phyloP scores from a whole-genome alignment of 2,888 invertebrate species.

The Tryphoninae sp. region DNA sequence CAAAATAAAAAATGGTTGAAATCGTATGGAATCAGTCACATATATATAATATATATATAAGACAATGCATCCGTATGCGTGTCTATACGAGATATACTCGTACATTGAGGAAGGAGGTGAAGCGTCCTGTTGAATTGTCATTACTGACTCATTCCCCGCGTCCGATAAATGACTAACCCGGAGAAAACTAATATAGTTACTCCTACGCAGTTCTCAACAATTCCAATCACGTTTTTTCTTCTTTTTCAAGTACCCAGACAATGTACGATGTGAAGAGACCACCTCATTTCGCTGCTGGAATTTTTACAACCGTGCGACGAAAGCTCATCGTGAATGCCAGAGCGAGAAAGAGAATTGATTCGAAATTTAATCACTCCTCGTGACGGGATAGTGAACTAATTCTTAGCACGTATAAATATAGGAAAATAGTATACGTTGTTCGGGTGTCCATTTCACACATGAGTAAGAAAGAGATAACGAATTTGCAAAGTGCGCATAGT shows the following conservation, averaged over 20 bases:
- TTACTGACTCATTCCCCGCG: constrained; percentile 30
- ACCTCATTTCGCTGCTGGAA: background rate
- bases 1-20: too few relatives aligned
- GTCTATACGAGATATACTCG: background rate
- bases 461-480: background rate
- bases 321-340: constrained; percentile 18
- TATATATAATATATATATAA: background rate
- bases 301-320: background rate
- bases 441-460: background rate
- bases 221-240: constrained; percentile 34
- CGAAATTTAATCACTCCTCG: constrained; percentile 19
- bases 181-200: constrained; percentile 46
- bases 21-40: too few relatives aligned
- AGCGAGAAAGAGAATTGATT: constrained; percentile 30
- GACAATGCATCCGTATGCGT: background rate
- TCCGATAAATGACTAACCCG: constrained; percentile 46
- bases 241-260: background rate
- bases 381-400: constrained; percentile 34
- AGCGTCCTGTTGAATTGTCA: constrained; percentile 16
- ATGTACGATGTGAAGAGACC: background rate
- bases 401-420: constrained; percentile 37
- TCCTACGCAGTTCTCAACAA: constrained; percentile 42
- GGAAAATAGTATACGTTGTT: constrained; percentile 19
- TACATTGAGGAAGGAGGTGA: background rate
- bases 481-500: constrained; percentile 43